Evolutionary conservation across 2,888 invertebrate genomes (phyloP).

Genomic region (Graphium colonna): DNA sequence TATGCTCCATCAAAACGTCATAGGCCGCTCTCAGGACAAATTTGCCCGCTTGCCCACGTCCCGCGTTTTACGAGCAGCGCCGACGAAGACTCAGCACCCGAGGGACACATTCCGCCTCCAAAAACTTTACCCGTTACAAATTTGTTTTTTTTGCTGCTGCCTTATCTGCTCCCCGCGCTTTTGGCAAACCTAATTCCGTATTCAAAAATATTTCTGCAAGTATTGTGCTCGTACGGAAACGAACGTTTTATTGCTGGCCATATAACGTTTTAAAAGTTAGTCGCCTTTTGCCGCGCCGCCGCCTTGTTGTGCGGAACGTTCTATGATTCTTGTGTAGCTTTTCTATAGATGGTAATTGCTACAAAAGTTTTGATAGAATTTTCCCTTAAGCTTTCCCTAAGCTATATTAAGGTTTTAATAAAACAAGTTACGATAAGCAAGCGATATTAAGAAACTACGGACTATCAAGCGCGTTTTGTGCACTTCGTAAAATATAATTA

Average conservation of each 20-base stretch:
- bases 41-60: constrained; percentile 78
- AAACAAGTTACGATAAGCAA: too few relatives aligned
- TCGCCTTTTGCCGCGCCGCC: constrained; percentile 61
- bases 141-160: constrained; percentile 75
- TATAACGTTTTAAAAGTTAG: constrained; percentile 80
- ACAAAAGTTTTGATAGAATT: constrained; percentile 51
- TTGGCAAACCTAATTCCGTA: constrained; percentile 80
- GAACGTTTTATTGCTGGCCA: constrained; percentile 76
- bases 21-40: constrained; percentile 78
- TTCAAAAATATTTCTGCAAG: constrained; percentile 80
- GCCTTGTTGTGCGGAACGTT: constrained; percentile 43
- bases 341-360: constrained; percentile 63
- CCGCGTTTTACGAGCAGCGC: constrained; percentile 77
- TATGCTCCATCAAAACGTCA: constrained; percentile 79
- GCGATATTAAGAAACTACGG: too few relatives aligned
- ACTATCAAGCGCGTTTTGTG: neutral
- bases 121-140: constrained; percentile 81
- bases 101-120: constrained; percentile 79
- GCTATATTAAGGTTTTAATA: too few relatives aligned
- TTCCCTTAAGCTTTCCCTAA: too few relatives aligned
- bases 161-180: constrained; percentile 78
- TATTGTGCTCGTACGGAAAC: constrained; percentile 76
- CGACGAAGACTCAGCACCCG: constrained; percentile 79
- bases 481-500: neutral
- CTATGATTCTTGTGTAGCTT: constrained; percentile 44